phyloP scores from a whole-genome alignment of 2,797 vertebrate genomes.

The Graptemys geographica region DNA sequence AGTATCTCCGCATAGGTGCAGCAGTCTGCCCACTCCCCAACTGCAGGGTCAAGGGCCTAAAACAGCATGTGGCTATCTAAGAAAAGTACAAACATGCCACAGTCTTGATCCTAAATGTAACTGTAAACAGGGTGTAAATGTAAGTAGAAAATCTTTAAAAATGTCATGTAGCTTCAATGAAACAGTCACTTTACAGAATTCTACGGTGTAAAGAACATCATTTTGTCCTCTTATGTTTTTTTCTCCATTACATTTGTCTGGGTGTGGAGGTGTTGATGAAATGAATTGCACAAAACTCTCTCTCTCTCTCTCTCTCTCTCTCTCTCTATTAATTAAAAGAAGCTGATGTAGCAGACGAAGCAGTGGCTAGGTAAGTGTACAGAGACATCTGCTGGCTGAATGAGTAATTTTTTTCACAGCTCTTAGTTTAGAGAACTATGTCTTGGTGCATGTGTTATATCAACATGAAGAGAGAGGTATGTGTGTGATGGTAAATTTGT shows the following conservation, averaged over 20 bases:
- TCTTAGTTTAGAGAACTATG: not conserved
- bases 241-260: no score
- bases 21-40: not conserved
- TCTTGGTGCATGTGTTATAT: not conserved
- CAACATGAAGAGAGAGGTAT: not conserved
- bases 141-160: not conserved
- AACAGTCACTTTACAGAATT: not conserved
- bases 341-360: no score
- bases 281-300: not conserved
- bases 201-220: not conserved
- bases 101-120: not conserved
- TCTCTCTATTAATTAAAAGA: not conserved
- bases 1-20: not conserved
- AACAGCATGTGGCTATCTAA: not conserved
- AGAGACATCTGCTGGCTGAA: constrained; percentile 3
- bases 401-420: not conserved
- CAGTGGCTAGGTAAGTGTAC: not conserved
- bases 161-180: not conserved
- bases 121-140: no score
- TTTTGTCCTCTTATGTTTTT: not conserved
- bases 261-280: not conserved
- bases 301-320: no score
- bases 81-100: not conserved
- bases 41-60: not conserved
- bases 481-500: not conserved